Percentiles rank a stretch among this genome's conserved stretches.
phyloP scores from a whole-genome alignment of 1,140 invertebrate species.

The Amphibalanus amphitrite region DNA sequence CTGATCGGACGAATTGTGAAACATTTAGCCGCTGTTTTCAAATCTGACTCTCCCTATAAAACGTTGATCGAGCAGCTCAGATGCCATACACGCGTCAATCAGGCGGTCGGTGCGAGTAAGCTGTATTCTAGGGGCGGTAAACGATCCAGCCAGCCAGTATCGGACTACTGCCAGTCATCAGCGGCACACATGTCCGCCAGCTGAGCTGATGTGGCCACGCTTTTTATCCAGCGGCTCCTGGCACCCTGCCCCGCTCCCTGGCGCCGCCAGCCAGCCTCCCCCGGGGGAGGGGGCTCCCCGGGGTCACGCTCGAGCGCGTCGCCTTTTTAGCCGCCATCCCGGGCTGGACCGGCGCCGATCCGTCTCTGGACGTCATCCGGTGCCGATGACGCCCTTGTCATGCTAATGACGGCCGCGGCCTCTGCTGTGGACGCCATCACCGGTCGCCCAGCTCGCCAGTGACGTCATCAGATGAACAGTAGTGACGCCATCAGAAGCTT shows the following conservation, averaged over 20 bases:
- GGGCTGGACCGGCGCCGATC: not conserved
- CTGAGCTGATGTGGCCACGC: not conserved
- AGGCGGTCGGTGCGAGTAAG: too few relatives aligned
- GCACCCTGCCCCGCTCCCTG: not conserved
- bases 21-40: too few relatives aligned
- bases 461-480: too few relatives aligned
- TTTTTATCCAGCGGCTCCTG: not conserved
- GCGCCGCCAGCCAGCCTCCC: too few relatives aligned
- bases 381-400: not conserved
- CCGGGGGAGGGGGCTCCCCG: too few relatives aligned
- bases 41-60: too few relatives aligned
- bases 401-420: not conserved
- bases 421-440: not conserved
- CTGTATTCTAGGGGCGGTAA: not conserved
- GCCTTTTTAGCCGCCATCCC: not conserved
- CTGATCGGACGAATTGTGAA: too few relatives aligned
- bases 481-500: too few relatives aligned
- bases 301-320: too few relatives aligned
- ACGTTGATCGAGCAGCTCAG: too few relatives aligned
- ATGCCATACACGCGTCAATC: not conserved
- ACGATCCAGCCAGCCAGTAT: not conserved
- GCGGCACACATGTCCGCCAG: not conserved
- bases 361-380: not conserved
- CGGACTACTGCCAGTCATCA: not conserved
- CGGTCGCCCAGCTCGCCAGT: too few relatives aligned